phyloP scores from a whole-genome alignment of 2,797 vertebrate genomes.

The Melanotaenia trifasciata region DNA sequence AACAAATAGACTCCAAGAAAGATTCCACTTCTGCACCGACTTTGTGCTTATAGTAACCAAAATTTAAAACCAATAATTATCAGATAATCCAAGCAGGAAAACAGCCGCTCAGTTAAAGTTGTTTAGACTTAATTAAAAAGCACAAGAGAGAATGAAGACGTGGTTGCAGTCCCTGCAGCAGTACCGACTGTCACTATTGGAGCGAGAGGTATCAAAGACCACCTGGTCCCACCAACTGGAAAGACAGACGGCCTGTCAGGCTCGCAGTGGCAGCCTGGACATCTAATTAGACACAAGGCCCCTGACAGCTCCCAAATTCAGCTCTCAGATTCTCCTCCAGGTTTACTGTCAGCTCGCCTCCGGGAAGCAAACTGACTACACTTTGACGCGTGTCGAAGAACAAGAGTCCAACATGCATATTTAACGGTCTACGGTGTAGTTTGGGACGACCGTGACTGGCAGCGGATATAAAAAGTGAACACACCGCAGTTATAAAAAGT shows the following conservation, averaged over 20 bases:
- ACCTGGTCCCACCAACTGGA: conserved; percentile 70
- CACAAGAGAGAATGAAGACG: conserved; percentile 4
- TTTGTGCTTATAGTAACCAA: too few relatives aligned
- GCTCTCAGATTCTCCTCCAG: conserved; percentile 50
- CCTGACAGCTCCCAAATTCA: conserved; percentile 63
- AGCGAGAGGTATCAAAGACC: conserved; percentile 67
- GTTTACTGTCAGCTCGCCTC: conserved; percentile 45
- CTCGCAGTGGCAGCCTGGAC: conserved; percentile 32
- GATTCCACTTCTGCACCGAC: too few relatives aligned
- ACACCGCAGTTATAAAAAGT: too few relatives aligned
- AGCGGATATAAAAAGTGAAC: too few relatives aligned
- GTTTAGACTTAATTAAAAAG: too few relatives aligned
- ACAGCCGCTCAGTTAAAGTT: too few relatives aligned
- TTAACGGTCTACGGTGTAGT: not conserved
- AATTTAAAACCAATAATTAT: too few relatives aligned
- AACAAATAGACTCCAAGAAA: too few relatives aligned
- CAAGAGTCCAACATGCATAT: conserved; percentile 21
- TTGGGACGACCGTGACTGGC: not conserved
- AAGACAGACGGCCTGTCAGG: conserved; percentile 70
- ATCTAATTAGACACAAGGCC: conserved; percentile 76
- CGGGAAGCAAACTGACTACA: conserved; percentile 36
- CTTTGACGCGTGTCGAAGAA: conserved; percentile 16
- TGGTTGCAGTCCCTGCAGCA: not conserved
- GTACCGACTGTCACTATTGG: conserved; percentile 38
- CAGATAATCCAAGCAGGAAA: too few relatives aligned